A percentile compares a stretch with the other conserved stretches of the same genome.
Conservation (phyloP, 2,113 vertebrate species). For the Strix aluco region DNA sequence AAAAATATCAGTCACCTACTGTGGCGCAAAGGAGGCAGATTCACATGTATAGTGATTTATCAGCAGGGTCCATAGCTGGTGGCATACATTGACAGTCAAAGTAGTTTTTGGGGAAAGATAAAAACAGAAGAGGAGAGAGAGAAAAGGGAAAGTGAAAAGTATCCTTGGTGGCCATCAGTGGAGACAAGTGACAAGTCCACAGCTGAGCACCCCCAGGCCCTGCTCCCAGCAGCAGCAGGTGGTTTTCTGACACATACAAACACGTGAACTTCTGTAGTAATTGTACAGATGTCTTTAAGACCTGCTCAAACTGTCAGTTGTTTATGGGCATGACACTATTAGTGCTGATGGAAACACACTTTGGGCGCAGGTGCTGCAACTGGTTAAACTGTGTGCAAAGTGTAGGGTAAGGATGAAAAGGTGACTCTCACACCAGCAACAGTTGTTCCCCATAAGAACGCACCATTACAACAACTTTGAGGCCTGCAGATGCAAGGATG, state of each 20-base stretch:
- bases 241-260: background rate
- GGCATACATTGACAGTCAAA: background rate
- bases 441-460: fast-evolving
- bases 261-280: background rate
- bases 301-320: background rate
- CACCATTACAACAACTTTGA: background rate
- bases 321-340: background rate
- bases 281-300: background rate
- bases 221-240: background rate
- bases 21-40: background rate
- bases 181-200: background rate
- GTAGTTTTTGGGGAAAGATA: background rate
- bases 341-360: background rate
- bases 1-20: background rate
- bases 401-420: background rate
- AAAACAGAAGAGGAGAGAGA: background rate
- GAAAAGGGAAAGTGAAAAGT: background rate
- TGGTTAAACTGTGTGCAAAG: background rate
- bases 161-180: too few relatives aligned
- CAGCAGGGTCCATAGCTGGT: background rate
- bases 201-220: background rate
- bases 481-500: background rate
- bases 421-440: background rate
- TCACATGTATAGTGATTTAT: background rate
- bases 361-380: background rate